Evolutionary conservation across 2,888 invertebrate genomes (phyloP).

Genomic region (Ctenicera cuprea): DNA sequence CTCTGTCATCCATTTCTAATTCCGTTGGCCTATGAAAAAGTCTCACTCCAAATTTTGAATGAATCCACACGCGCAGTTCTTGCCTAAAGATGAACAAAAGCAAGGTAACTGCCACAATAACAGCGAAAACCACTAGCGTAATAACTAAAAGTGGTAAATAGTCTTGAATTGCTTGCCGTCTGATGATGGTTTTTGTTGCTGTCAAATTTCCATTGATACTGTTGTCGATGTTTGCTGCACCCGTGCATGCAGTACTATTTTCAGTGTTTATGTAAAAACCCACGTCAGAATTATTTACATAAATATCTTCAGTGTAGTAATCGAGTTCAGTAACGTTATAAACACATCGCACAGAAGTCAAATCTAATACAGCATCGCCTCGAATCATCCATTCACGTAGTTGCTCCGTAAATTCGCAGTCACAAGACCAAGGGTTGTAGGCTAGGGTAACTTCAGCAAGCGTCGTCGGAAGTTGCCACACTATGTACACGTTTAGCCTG

Average conservation of each 20-base stretch:
- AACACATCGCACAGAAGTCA: constrained; percentile 80
- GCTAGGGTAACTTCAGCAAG: constrained; percentile 81
- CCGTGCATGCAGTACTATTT: constrained; percentile 80
- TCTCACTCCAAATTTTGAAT: constrained; percentile 87
- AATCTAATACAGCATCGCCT: constrained; percentile 80
- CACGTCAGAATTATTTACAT: constrained; percentile 75
- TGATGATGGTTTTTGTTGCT: constrained; percentile 83
- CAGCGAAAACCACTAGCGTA: constrained; percentile 81
- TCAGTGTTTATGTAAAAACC: constrained; percentile 78
- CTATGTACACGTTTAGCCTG: constrained; percentile 79
- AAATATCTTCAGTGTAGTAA: constrained; percentile 77
- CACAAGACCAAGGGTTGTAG: constrained; percentile 88
- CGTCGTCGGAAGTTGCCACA: constrained; percentile 82
- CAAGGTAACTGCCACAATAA: constrained; percentile 80
- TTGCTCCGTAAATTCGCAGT: constrained; percentile 85
- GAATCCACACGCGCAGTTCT: constrained; percentile 88
- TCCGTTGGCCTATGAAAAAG: constrained; percentile 83
- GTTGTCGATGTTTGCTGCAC: constrained; percentile 80
- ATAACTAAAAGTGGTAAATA: constrained; percentile 85
- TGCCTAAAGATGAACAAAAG: constrained; percentile 85
- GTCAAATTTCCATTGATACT: constrained; percentile 82
- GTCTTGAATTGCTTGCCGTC: constrained; percentile 83
- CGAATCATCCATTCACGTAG: constrained; percentile 86
- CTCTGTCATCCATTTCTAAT: constrained; percentile 83
- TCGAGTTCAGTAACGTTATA: constrained; percentile 78